phyloP scores from a whole-genome alignment of 2,113 vertebrate genomes.

The Misgurnus anguillicaudatus region DNA sequence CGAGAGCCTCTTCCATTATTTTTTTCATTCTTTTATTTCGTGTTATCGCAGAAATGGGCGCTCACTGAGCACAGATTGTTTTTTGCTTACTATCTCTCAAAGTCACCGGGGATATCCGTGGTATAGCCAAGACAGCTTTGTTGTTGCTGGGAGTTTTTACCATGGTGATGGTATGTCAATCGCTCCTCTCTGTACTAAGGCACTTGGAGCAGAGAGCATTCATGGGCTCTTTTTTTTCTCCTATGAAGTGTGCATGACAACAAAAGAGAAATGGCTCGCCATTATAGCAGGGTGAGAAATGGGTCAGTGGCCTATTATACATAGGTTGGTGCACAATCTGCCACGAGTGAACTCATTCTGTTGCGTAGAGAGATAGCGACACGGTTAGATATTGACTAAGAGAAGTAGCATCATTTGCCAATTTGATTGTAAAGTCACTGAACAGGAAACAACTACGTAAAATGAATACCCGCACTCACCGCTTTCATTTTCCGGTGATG shows the following conservation, averaged over 20 bases:
- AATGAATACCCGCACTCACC: background rate
- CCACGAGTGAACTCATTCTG: constrained; percentile 18
- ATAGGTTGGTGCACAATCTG: constrained; percentile 19
- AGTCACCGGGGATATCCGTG: constrained; percentile 62
- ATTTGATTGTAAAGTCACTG: background rate
- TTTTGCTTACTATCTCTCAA: background rate
- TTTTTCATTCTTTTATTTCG: constrained; percentile 33
- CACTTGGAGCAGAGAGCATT: constrained; percentile 46
- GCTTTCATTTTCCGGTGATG: background rate
- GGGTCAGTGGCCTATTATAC: constrained; percentile 22
- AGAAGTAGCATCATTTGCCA: background rate
- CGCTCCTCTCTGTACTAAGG: constrained; percentile 36
- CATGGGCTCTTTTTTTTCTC: constrained; percentile 35
- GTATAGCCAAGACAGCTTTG: constrained; percentile 67
- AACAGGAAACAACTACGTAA: constrained; percentile 12
- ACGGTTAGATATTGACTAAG: constrained; percentile 43
- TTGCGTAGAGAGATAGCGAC: constrained; percentile 18
- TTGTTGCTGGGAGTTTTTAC: constrained; percentile 62
- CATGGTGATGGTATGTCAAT: constrained; percentile 63
- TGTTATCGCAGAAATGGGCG: constrained; percentile 28
- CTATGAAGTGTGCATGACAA: constrained; percentile 47
- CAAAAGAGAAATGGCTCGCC: constrained; percentile 35
- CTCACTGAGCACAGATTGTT: background rate
- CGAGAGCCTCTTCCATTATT: constrained; percentile 22
- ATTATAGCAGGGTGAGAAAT: constrained; percentile 20